Base-by-base conservation (phyloP, 1,140 invertebrate species). In the Cyrtorhinus lividipennis region DNA sequence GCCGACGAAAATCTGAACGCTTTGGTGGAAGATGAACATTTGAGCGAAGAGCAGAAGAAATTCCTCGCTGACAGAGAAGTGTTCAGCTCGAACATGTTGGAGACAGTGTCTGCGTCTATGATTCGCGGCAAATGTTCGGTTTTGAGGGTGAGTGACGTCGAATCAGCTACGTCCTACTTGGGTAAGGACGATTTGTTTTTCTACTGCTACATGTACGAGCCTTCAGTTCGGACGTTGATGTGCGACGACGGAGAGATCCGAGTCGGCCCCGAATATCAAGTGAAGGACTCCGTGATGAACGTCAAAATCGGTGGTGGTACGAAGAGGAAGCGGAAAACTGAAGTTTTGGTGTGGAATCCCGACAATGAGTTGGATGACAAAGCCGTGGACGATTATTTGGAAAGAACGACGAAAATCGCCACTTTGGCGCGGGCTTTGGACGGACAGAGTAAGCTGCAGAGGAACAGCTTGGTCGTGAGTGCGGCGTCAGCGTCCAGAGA, bases 371-470 rank as follows among this genome's bases (percentile, higher is more conserved):
- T 58, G 22, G 20, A 23, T 15, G 56, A 58, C 8, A 24, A 58
- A 8, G 18, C 22, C 12, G 25, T 58, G 8, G 56, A 58, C 25
- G 18, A 18, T 3, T 58, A 13, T 18, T 8, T 58, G 5, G 23
- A 58, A 8, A 13, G 25, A 24, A 13, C 24, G 8, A 58, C 10
- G 8, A 23, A 24, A 0, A 24, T 60, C 18, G 58, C 15, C 18
- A 38, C 58, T 2, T 38, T 60, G 15, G 58, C 58, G n/a, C 25
- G 58, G n/a, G 26, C 58, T 1, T 38, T 60, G 24, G 58, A 60
- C 3, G n/a, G 15, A 2, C 24, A 24, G 1, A 38, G 58, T 38
- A n/a, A n/a, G 25, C 18, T 60, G 10, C 20, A 60, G n/a, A 15
- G 24, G 26, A 26, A 26, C 2, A 38, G 24, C 24, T 20, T 60